Conservation (phyloP, 2,113 vertebrate species). For the Mugil cephalus region DNA sequence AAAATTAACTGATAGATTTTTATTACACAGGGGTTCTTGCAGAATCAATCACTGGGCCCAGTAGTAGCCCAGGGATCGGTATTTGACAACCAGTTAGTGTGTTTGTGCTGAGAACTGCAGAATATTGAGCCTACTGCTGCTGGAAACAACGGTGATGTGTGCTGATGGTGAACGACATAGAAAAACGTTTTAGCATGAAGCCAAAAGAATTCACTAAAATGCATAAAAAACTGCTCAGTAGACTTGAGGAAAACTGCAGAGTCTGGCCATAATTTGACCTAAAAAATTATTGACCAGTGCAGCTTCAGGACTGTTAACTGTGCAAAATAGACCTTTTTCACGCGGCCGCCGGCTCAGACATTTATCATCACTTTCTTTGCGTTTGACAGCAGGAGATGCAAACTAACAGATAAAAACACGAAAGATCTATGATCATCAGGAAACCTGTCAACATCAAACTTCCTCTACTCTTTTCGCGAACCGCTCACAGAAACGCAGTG, state of each 20-base stretch:
- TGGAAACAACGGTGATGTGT: neutral
- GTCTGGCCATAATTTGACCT: neutral
- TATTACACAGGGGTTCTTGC: too few species aligned
- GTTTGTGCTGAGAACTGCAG: too few species aligned
- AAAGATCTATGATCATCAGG: slow-evolving; percentile 3
- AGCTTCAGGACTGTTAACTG: neutral
- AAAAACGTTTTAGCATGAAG: neutral
- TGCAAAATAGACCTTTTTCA: neutral
- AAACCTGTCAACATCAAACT: slow-evolving; percentile 15
- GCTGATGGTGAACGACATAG: neutral
- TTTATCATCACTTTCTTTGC: neutral
- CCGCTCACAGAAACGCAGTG: neutral
- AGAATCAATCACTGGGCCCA: too few species aligned
- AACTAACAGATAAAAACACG: neutral
- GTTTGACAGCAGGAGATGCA: slow-evolving; percentile 5
- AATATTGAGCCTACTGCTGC: neutral
- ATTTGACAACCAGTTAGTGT: too few species aligned
- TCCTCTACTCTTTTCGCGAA: neutral
- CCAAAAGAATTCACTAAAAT: neutral
- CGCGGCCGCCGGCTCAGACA: neutral
- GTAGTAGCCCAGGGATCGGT: too few species aligned
- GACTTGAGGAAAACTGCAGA: neutral
- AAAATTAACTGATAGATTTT: too few species aligned
- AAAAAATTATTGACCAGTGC: neutral
- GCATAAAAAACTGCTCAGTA: neutral